Percentiles rank a stretch among this genome's conserved stretches.
Evolutionary conservation across 2,888 invertebrate species (phyloP).

Genomic region (Monochamus alternatus): DNA sequence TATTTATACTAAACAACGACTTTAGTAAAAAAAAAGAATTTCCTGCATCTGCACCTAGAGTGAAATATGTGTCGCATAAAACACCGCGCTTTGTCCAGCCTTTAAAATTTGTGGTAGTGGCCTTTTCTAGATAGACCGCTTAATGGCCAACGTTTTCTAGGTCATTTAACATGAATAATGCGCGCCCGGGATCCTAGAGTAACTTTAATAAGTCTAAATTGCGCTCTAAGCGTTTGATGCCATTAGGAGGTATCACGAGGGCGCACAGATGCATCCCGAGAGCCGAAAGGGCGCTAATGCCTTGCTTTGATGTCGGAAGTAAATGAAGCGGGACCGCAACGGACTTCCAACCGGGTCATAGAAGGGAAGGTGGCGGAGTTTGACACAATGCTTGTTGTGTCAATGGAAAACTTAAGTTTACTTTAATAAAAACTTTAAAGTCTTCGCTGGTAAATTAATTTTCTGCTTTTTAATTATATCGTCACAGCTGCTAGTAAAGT

Average conservation of each 20-base stretch:
- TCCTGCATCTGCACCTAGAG: background rate
- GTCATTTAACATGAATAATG: constrained; percentile 13
- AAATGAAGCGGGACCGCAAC: background rate
- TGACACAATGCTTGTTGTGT: background rate
- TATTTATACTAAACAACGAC: too few relatives aligned
- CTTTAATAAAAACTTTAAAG: too few relatives aligned
- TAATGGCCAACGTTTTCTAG: constrained; percentile 2
- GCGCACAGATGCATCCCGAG: constrained; percentile 3
- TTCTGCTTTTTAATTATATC: too few relatives aligned
- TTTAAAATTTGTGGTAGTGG: background rate
- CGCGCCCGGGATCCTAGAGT: background rate
- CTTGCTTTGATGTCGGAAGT: constrained; percentile 8
- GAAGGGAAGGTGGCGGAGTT: background rate
- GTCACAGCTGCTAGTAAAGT: too few relatives aligned
- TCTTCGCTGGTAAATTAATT: too few relatives aligned
- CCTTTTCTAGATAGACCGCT: background rate
- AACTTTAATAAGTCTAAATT: constrained; percentile 1
- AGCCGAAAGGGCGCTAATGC: background rate
- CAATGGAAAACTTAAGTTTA: too few relatives aligned
- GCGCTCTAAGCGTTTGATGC: constrained; percentile 3
- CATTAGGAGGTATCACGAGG: background rate
- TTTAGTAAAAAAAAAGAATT: background rate
- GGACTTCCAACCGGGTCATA: background rate
- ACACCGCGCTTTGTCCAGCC: background rate
- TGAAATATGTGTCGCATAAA: background rate